phyloP scores from a whole-genome alignment of 2,113 vertebrate species.

The Thalassarche chlororhynchos region DNA sequence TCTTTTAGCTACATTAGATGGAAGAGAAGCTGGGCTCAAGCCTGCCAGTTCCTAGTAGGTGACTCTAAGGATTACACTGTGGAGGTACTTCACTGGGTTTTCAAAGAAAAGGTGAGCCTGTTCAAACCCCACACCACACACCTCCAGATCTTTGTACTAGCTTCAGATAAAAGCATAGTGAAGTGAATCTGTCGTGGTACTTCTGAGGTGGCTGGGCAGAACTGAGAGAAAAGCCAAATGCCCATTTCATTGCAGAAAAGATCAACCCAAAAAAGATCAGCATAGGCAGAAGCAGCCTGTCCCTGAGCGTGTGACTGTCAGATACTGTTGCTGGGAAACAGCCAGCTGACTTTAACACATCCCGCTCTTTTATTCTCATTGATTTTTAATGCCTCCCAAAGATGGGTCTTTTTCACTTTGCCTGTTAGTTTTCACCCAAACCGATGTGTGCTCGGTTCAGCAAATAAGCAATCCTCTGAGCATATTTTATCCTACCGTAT shows the following conservation, averaged over 20 bases:
- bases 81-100: background rate
- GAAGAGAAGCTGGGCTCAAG: background rate
- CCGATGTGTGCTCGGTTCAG: background rate
- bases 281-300: background rate
- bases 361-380: background rate
- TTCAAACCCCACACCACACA: background rate
- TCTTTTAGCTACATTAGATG: background rate
- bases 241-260: background rate
- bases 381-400: background rate
- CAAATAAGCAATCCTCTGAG: background rate
- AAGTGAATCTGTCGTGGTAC: background rate
- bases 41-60: background rate
- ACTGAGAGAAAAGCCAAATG: background rate
- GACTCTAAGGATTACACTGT: background rate
- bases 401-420: background rate
- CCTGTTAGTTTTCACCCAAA: background rate
- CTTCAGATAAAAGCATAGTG: background rate
- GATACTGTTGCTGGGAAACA: slow-evolving; percentile 41
- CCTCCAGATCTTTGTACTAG: background rate
- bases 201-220: background rate
- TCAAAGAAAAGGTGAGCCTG: background rate
- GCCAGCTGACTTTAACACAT: background rate
- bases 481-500: background rate
- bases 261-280: background rate
- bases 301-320: background rate